Base-by-base conservation (phyloP, 2,888 invertebrate species). In the Ecliptopera silaceata region DNA sequence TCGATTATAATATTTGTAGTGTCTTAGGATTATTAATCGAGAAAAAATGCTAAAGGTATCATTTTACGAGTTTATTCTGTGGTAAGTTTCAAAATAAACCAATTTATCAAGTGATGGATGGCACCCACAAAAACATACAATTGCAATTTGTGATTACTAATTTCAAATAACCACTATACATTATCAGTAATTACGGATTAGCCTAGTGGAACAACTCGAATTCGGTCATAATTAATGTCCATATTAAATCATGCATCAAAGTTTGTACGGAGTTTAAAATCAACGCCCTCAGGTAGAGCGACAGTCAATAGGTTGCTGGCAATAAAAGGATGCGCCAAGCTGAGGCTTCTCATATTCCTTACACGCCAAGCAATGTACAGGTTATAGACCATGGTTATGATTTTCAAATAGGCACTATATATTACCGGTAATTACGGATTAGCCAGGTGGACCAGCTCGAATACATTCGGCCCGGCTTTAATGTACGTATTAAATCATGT, bases 141-240 rank as follows among this genome's bases (percentile, higher is more conserved):
- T 69, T 78, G 68, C 80, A 77, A 69, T 70, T 70, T 70, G 78
- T 75, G 75, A 75, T 41, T 46, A 79, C 79, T 76, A 75, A 75
- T 41, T 50, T 78, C 79, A 80, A 80, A 78, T 75, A 75, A 72
- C 69, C 75, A 73, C 76, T 72, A 77, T 79, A 74, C 77, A 75
- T 82, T 74, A 75, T 65, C 72, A 66, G 80, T 81, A 79, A 84
- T 79, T 79, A 80, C 74, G 75, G 78, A 80, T 84, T 78, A 81
- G 79, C 69, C 66, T 56, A 68, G 71, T 76, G 72, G 74, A 80
- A 81, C 77, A 76, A 76, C 77, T 77, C 70, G 66, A 75, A 76
- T 69, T 77, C 69, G 71, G 65, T 63, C 69, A 71, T 72, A 77
- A 41, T 58, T 47, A 80, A 62, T 69, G 61, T 13, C 12, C 12